Evolutionary conservation across 2,113 vertebrate species (phyloP).

Genomic region (Catharus bicknelli): DNA sequence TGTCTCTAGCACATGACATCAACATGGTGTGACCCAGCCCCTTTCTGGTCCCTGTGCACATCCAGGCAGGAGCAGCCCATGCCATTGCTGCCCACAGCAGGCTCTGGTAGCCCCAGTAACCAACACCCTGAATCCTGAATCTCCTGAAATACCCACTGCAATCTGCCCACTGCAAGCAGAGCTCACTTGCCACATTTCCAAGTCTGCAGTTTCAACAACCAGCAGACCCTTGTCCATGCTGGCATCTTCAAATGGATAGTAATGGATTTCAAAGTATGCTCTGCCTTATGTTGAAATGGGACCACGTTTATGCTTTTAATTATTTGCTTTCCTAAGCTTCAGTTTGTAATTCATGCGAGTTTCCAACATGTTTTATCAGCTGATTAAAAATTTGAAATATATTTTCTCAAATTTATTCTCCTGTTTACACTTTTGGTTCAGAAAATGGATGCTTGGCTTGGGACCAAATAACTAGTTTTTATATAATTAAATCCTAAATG

Average conservation of each 20-base stretch:
- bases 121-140: not conserved
- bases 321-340: not conserved
- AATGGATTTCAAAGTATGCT: not conserved
- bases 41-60: not conserved
- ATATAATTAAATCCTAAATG: not conserved
- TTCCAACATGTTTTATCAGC: not conserved
- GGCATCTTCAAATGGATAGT: not conserved
- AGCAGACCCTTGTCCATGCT: rapidly evolving
- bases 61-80: not conserved
- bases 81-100: rapidly evolving
- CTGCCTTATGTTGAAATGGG: not conserved
- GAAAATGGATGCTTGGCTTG: not conserved
- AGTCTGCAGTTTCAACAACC: not conserved
- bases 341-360: not conserved
- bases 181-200: not conserved
- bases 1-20: rapidly evolving
- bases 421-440: not conserved
- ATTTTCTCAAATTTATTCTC: constrained; percentile 6
- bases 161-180: not conserved
- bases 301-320: not conserved
- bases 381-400: not conserved
- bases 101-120: not conserved
- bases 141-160: not conserved
- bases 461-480: not conserved
- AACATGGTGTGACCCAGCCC: not conserved